phyloP scores from a whole-genome alignment of 2,113 vertebrate genomes.

The Merops nubicus region DNA sequence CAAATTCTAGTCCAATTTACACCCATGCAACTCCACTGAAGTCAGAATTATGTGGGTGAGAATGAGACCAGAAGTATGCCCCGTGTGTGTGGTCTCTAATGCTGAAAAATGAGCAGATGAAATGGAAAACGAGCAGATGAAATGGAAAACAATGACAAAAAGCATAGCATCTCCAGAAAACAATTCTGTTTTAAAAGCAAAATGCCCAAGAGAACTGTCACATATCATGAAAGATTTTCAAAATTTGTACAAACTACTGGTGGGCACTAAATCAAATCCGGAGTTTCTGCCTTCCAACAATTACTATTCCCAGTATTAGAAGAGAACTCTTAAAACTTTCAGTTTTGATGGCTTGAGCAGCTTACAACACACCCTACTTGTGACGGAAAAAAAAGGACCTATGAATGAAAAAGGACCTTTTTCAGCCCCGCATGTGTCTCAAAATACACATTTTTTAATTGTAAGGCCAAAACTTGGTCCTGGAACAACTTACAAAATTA shows the following conservation, averaged over 20 bases:
- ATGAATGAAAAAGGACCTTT: too few relatives aligned
- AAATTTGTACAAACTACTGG: not conserved
- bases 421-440: not conserved
- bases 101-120: conserved; percentile 25
- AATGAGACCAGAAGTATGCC: conserved; percentile 60
- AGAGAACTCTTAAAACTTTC: not conserved
- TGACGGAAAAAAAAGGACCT: not conserved
- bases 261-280: conserved; percentile 22
- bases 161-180: conserved; percentile 13
- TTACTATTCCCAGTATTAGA: not conserved
- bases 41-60: conserved; percentile 46
- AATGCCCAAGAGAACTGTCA: not conserved
- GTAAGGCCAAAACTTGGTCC: not conserved
- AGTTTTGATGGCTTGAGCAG: not conserved
- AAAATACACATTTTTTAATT: not conserved
- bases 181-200: conserved; percentile 10
- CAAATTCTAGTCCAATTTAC: conserved; percentile 66
- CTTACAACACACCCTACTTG: not conserved
- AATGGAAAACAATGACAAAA: conserved; percentile 35
- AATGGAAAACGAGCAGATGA: conserved; percentile 8
- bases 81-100: conserved; percentile 47
- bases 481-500: not conserved
- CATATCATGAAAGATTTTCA: conserved; percentile 12
- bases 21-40: conserved; percentile 35
- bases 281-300: conserved; percentile 1